Base-by-base conservation (phyloP, 2,888 invertebrate genomes). In the Dasysyrphus albostriatus region DNA sequence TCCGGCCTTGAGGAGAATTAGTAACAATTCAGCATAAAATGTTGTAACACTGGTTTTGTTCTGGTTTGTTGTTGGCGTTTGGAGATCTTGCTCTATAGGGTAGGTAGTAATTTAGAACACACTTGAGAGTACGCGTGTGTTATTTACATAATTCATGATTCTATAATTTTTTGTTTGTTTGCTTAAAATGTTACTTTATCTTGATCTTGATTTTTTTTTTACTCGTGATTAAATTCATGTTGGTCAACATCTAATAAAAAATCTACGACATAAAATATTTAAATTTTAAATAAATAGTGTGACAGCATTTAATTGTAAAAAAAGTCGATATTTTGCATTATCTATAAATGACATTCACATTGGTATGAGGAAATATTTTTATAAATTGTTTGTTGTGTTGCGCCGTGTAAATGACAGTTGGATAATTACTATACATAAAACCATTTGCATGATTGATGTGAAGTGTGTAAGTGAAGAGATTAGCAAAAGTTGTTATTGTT, bases 1-100 rank as follows among this genome's bases (percentile, higher is more conserved):
- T 69, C 59, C 73, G 85, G 82, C 85, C 85, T 85, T 85, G 85
- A 82, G 82, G 65, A 58, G 82, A 82, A 85, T 85, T 82, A 85
- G 65, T 82, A 85, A 77, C 82, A 85, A 69, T 77, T 82, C 82
- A 85, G 63, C 77, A 85, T 85, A 85, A 85, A 85, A 85, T 85
- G 77, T 69, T 77, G 85, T 77, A 63, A 82, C 69, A 85, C 85
- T 82, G 85, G 85, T 84, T 84, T 59, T 73, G 58, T 42, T 56
- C 42, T 24, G 3, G 29, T 16, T 24, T 44, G 19, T 49, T 79
- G 69, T 56, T 69, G 63, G 16, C 59, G 69, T 74, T 78, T 54
- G 9, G 54, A 69, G 69, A 69, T 34, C 47, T 69, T 34, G 16
- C 12, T 72, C 10, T 4, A 54, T 54, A 9, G 24, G 56, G 10